phyloP scores from a whole-genome alignment of 2,113 vertebrate genomes.

The Brachypodius melanocephalos region DNA sequence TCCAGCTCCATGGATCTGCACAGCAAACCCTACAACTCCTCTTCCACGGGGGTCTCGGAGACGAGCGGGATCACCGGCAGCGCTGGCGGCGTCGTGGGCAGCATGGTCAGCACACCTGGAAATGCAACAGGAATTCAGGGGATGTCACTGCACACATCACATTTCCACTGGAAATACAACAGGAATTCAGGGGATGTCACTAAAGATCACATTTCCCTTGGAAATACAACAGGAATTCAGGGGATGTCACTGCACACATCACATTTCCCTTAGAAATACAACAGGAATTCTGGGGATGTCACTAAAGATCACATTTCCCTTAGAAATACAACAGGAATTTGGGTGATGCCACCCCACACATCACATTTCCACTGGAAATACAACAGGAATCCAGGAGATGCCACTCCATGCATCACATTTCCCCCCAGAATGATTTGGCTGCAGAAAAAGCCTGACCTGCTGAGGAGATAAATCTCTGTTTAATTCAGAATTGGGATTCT shows the following conservation, averaged over 20 bases:
- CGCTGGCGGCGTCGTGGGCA: background rate
- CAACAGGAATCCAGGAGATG: background rate
- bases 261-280: background rate
- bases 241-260: background rate
- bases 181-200: background rate
- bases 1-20: constrained; percentile 66
- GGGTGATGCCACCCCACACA: background rate
- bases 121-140: background rate
- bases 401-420: background rate
- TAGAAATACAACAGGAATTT: background rate
- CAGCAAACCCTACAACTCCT: background rate
- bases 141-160: background rate
- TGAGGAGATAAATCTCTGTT: background rate
- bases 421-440: background rate
- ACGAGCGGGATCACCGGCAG: background rate
- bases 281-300: background rate
- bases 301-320: background rate
- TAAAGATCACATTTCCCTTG: too few species aligned
- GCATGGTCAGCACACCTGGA: constrained; percentile 5
- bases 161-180: background rate
- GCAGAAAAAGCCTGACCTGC: background rate
- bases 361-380: background rate
- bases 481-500: background rate
- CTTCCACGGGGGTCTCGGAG: background rate
- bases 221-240: background rate